Conservation (phyloP, 2,797 vertebrate species). For the Odontamblyopus lacepedii region DNA sequence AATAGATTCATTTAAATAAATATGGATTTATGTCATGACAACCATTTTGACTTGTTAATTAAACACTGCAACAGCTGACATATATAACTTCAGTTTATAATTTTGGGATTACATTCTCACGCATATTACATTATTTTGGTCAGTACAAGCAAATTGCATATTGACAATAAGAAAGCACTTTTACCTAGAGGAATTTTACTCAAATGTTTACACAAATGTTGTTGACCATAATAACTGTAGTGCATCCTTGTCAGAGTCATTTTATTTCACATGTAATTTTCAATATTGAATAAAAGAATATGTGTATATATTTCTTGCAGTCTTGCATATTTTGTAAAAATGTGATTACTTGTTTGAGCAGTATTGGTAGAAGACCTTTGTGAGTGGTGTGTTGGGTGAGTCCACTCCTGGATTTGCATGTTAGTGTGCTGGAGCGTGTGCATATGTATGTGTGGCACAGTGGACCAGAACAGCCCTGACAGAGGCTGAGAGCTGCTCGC, state of each 20-base stretch:
- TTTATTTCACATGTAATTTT: too few species aligned
- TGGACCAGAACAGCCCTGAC: conserved; percentile 96
- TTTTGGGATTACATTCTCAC: not conserved
- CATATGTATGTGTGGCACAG: conserved; percentile 82
- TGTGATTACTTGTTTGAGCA: not conserved
- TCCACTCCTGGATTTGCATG: conserved; percentile 60
- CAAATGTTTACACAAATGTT: too few species aligned
- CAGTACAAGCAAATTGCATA: too few species aligned
- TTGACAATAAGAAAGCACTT: too few species aligned
- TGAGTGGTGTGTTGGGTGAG: conserved; percentile 28
- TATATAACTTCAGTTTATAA: too few species aligned
- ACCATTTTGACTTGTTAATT: not conserved
- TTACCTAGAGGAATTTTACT: too few species aligned
- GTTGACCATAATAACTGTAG: too few species aligned
- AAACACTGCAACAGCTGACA: not conserved
- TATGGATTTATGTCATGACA: not conserved
- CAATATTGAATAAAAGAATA: too few species aligned
- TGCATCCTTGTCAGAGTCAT: too few species aligned
- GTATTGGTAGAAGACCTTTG: conserved; percentile 7
- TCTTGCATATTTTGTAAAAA: too few species aligned
- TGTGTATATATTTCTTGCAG: too few species aligned
- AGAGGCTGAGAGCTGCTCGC: conserved; percentile 90
- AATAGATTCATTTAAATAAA: not conserved
- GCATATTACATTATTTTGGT: too few species aligned
- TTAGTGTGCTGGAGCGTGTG: conserved; percentile 62